A percentile compares a stretch with the other conserved stretches of the same genome.
phyloP scores from a whole-genome alignment of 2,888 invertebrate genomes.

The Drosophila suboccidentalis region DNA sequence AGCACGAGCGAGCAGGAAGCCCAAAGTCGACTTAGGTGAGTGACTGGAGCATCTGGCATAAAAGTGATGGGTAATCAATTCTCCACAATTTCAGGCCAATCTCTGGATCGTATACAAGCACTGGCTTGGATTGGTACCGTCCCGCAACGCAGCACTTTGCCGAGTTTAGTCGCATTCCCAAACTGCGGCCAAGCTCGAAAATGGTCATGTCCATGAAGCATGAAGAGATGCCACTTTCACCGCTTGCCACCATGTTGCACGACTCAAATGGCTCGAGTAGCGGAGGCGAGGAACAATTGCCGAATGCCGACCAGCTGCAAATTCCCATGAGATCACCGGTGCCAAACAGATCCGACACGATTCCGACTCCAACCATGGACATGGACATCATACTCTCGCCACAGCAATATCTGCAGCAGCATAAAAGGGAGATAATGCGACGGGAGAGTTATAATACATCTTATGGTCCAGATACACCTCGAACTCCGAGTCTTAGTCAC shows the following conservation, averaged over 20 bases:
- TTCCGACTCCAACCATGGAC: conserved; percentile 41
- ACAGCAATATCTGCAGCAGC: conserved; percentile 72
- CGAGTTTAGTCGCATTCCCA: conserved; percentile 85
- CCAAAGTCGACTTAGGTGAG: conserved; percentile 71
- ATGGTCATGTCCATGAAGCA: conserved; percentile 85
- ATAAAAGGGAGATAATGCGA: conserved; percentile 45
- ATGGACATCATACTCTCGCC: conserved; percentile 70
- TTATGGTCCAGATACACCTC: conserved; percentile 35
- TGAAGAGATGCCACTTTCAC: conserved; percentile 82
- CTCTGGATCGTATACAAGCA: conserved; percentile 81
- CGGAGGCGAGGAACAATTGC: conserved; percentile 80
- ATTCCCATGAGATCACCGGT: conserved; percentile 61
- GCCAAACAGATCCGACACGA: conserved; percentile 49
- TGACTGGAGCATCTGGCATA: neutral
- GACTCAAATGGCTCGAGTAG: conserved; percentile 85
- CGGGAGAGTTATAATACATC: conserved; percentile 55
- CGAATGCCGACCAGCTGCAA: conserved; percentile 27
- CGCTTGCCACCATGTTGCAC: conserved; percentile 84
- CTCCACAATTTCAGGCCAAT: conserved; percentile 51
- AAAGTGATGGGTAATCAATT: neutral
- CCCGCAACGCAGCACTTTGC: conserved; percentile 80
- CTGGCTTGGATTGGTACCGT: conserved; percentile 82
- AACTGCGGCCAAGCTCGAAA: conserved; percentile 84
- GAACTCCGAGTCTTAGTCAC: conserved; percentile 26
- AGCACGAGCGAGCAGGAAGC: conserved; percentile 29